phyloP scores from a whole-genome alignment of 2,797 vertebrate species.

The Danio choprae region DNA sequence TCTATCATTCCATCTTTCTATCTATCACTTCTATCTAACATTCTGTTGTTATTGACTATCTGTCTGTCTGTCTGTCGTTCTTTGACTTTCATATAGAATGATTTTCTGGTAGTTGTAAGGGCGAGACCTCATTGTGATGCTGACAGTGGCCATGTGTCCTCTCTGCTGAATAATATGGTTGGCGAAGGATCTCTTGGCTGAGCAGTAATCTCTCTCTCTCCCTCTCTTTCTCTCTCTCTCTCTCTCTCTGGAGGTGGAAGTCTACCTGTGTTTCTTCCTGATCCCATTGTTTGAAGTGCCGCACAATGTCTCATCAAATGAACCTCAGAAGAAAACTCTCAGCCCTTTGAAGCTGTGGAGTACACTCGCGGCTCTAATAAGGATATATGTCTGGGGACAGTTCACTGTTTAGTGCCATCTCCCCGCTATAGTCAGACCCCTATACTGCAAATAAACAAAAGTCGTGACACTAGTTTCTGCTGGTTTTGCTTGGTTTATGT shows the following conservation, averaged over 20 bases:
- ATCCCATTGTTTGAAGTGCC: conserved; percentile 48
- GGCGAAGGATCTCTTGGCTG: conserved; percentile 35
- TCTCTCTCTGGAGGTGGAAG: conserved; percentile 33
- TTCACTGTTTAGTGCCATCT: conserved; percentile 14
- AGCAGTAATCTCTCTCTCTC: conserved; percentile 24
- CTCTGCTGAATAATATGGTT: conserved; percentile 7
- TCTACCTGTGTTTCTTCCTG: conserved; percentile 46
- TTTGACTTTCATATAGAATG: background rate
- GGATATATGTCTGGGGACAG: conserved; percentile 38
- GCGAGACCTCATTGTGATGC: conserved; percentile 35
- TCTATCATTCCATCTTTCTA: fast-evolving
- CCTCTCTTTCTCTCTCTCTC: too few species aligned
- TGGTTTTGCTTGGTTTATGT: background rate
- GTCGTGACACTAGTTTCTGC: background rate
- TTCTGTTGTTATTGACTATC: too few species aligned
- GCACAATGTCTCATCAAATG: conserved; percentile 42
- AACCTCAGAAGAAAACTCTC: conserved; percentile 45
- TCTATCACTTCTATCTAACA: background rate
- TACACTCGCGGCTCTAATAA: conserved; percentile 38
- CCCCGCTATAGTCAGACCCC: background rate
- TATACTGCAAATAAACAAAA: background rate
- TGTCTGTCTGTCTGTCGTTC: background rate
- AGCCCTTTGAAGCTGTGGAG: conserved; percentile 42
- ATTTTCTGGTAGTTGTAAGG: background rate
- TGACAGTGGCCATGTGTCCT: conserved; percentile 6